These are phyloP conservation scores for Octopus bimaculoides DNA, from an alignment of 1,140 invertebrate species.

Conservation along the genomic window DNA sequence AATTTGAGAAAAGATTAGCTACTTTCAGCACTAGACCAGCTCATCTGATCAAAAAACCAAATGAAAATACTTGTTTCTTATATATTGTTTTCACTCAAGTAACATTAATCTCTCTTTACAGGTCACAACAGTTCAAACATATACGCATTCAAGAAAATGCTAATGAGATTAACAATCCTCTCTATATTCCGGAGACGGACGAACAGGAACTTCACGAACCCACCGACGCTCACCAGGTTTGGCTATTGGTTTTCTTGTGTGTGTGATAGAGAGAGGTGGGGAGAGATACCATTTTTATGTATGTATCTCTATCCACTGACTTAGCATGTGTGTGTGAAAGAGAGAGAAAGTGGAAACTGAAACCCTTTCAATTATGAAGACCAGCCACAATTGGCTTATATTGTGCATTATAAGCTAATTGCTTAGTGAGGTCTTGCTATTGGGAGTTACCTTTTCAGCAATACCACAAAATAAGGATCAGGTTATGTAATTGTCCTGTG, in stretches of 20 bases:
- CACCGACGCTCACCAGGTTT: constrained; percentile 58
- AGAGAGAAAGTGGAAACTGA: neutral
- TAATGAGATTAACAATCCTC: constrained; percentile 77
- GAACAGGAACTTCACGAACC: constrained; percentile 63
- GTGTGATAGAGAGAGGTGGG: too few species aligned
- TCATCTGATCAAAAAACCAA: neutral
- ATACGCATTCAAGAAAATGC: constrained; percentile 70
- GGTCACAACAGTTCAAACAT: constrained; percentile 66
- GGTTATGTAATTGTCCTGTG: too few species aligned
- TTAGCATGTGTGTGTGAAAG: neutral
- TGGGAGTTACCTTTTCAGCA: too few species aligned
- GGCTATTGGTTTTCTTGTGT: neutral
- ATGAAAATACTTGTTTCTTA: neutral
- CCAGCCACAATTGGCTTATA: neutral
- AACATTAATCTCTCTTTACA: constrained; percentile 10
- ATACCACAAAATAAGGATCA: too few species aligned
- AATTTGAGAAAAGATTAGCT: too few species aligned
- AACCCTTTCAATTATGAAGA: neutral
- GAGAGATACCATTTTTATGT: neutral
- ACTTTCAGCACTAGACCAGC: too few species aligned
- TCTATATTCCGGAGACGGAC: constrained; percentile 70
- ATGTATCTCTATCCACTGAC: neutral
- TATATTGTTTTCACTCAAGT: neutral
- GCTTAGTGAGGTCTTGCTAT: too few species aligned
- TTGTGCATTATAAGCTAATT: neutral